Conservation (phyloP, 2,888 invertebrate genomes). For the Branchipolynoe longqiensis region DNA sequence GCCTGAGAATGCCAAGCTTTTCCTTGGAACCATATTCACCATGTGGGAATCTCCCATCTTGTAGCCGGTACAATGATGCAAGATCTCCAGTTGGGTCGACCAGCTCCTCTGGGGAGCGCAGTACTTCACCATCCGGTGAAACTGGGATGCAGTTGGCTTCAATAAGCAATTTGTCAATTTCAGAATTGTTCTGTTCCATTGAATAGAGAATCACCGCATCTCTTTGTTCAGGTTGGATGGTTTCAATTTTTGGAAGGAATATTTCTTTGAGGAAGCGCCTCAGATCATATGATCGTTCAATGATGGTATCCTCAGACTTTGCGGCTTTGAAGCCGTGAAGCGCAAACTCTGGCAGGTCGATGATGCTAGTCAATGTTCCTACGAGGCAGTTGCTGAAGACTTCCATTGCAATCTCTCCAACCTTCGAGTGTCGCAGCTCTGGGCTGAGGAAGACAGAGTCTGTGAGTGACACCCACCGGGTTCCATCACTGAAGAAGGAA, state of each 20-base stretch:
- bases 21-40: constrained; percentile 59
- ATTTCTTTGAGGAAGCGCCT: constrained; percentile 68
- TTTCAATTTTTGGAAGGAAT: constrained; percentile 69
- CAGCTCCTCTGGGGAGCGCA: constrained; percentile 69
- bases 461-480: constrained; percentile 63
- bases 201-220: constrained; percentile 68
- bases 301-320: constrained; percentile 54
- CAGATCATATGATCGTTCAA: constrained; percentile 64
- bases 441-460: constrained; percentile 68
- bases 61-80: constrained; percentile 68
- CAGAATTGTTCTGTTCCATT: constrained; percentile 69
- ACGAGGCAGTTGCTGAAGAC: constrained; percentile 60
- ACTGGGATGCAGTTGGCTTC: constrained; percentile 69
- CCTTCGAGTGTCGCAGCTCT: constrained; percentile 31
- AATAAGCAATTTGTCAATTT: constrained; percentile 68
- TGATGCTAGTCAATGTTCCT: constrained; percentile 52
- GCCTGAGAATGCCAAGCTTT: constrained; percentile 60
- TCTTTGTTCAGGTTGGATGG: constrained; percentile 61
- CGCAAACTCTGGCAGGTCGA: constrained; percentile 62
- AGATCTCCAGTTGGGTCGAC: constrained; percentile 69
- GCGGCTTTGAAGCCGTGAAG: constrained; percentile 60
- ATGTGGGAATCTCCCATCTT: constrained; percentile 72
- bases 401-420: constrained; percentile 56
- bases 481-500: constrained; percentile 64
- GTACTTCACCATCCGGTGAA: constrained; percentile 66